These are phyloP conservation scores for Calidris pygmaea DNA, from an alignment of 2,113 vertebrate species.

Conservation along the genomic window DNA sequence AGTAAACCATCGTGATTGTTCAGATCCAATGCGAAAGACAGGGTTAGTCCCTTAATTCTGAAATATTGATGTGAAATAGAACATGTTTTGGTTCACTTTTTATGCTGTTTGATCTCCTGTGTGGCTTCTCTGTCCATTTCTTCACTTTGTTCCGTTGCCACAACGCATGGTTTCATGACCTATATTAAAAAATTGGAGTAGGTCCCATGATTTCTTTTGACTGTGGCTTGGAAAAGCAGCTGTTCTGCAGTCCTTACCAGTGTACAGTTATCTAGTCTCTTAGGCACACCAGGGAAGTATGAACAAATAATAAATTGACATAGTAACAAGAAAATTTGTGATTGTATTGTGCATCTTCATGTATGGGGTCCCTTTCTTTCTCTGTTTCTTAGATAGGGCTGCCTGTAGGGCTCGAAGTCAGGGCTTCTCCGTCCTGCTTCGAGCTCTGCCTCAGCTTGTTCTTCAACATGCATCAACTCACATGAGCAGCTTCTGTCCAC, in stretches of 20 bases:
- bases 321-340: neutral
- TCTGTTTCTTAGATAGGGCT: neutral
- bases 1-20: conserved; percentile 25
- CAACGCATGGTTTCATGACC: neutral
- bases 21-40: neutral
- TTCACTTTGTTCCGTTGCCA: neutral
- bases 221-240: neutral
- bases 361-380: neutral
- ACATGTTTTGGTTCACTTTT: neutral
- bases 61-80: neutral
- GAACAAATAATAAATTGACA: neutral
- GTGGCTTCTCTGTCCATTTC: neutral
- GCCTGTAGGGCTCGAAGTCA: neutral
- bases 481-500: neutral
- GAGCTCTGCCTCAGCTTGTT: neutral
- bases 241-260: neutral
- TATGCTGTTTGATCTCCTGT: neutral
- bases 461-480: neutral
- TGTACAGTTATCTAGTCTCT: neutral
- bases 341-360: neutral
- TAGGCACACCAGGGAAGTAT: neutral
- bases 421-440: neutral
- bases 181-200: neutral
- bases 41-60: neutral
- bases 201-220: neutral